phyloP scores from a whole-genome alignment of 2,113 vertebrate species.

The Dolichallabes microphthalmus region DNA sequence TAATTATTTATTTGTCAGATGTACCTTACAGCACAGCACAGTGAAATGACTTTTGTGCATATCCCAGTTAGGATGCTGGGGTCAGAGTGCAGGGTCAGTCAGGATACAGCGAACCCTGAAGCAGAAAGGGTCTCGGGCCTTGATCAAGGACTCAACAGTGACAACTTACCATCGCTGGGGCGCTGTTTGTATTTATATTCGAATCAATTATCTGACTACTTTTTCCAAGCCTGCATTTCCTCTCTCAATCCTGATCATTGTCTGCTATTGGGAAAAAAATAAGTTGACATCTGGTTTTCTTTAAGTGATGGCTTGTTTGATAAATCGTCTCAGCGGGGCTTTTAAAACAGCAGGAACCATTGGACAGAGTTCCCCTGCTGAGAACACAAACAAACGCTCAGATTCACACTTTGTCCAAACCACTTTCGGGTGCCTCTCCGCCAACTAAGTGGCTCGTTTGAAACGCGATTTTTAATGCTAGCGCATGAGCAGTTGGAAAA shows the following conservation, averaged over 20 bases:
- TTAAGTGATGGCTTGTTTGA: constrained; percentile 29
- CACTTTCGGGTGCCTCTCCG: constrained; percentile 14
- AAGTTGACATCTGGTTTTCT: neutral
- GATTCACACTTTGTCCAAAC: constrained; percentile 12
- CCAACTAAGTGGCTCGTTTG: constrained; percentile 17
- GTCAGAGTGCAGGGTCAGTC: no score
- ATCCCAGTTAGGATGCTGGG: no score
- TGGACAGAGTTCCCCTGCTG: constrained; percentile 12
- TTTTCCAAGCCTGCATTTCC: neutral
- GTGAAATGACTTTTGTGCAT: no score
- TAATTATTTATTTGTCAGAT: no score
- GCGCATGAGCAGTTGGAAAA: neutral
- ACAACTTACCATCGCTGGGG: no score
- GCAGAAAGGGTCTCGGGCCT: no score
- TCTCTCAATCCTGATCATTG: neutral
- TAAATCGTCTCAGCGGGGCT: neutral
- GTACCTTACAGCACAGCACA: no score
- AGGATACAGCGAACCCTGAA: no score
- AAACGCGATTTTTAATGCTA: constrained; percentile 17
- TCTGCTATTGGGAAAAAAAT: neutral
- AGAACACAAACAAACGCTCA: constrained; percentile 30
- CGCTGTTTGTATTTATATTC: no score
- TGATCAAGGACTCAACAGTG: no score
- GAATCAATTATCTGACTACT: no score
- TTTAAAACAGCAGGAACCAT: constrained; percentile 16